phyloP scores from a whole-genome alignment of 2,113 vertebrate genomes.

The Xerus inauris region DNA sequence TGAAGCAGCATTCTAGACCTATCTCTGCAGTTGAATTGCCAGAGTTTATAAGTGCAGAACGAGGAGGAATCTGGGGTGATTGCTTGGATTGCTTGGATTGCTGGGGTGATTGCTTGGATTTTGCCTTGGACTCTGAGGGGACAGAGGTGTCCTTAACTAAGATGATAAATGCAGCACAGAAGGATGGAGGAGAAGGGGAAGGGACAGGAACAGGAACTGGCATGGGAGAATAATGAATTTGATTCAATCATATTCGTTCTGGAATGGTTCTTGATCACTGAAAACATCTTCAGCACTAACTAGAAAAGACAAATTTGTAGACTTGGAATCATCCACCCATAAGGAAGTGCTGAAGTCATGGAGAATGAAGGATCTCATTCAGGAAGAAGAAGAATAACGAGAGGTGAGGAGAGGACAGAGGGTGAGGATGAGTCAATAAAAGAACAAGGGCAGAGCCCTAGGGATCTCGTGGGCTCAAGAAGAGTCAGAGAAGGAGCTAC shows the following conservation, averaged over 20 bases:
- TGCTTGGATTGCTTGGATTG: no score
- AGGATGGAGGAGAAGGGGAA: neutral
- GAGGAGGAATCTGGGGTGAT: neutral
- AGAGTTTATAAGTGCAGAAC: neutral
- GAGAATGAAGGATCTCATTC: neutral
- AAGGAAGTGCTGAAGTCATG: neutral
- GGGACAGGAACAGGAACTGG: neutral
- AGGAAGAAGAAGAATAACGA: slow-evolving; percentile 12
- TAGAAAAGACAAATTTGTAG: neutral
- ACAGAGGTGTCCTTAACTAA: neutral
- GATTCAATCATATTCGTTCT: neutral
- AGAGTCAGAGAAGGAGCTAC: neutral
- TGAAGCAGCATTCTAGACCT: neutral
- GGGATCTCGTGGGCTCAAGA: neutral
- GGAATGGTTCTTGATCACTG: neutral
- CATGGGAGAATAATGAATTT: neutral
- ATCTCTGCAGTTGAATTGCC: neutral
- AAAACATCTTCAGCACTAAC: neutral
- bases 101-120: neutral
- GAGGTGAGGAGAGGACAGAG: neutral
- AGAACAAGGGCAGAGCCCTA: neutral
- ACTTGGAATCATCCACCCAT: neutral
- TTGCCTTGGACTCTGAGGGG: neutral
- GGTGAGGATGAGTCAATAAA: neutral
- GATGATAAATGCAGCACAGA: neutral